Evolutionary conservation across 2,797 vertebrate species (phyloP), one percentile per base, ranked within the genome.

Genomic region (Buphagus erythrorhynchus): DNA sequence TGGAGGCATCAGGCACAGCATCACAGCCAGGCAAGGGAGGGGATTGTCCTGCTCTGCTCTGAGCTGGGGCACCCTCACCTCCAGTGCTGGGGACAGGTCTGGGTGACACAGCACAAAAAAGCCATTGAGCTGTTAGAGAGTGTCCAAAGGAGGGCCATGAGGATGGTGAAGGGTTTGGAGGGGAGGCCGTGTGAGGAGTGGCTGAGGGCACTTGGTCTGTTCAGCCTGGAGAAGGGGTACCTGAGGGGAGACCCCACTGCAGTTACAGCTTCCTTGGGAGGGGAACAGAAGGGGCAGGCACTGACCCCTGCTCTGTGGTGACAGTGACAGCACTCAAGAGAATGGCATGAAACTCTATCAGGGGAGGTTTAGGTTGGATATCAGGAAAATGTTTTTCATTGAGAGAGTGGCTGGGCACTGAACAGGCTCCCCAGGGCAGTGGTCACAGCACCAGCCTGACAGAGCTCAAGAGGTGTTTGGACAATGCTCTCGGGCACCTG

Each of bases 11-110:
- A 54, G 54, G 12, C 0, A 2, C 21, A 67, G 54, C 33, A 40
- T 22, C 1, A 0, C 48, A 66, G 75, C 16, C 0, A 0, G 14
- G 10, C 2, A 4, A 79, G 28, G 6, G 16, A 72, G 22, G 35
- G 36, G 22, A 65, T 9, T 65, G 58, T 87, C 22, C n/a, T 0
- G 1, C 43, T 63, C 66, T 71, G 43, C 43, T 40, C 40, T 40
- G 40, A 6, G 6, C 40, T 40, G 40, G 40, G 40, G 40, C 40
- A 40, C 15, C 40, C 40, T 40, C 40, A 40, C 6, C 40, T 40
- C 40, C 40, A 40, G 40, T 40, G 40, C 40, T 40, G 40, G 40
- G 40, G 40, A 6, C 40, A 40, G 40, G 40, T 40, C 40, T 40
- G 40, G 40, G 40, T 40, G 40, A 14, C 40, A 40, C 40, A 40